Conservation (phyloP, 2,113 vertebrate species). For the Piaya cayana region DNA sequence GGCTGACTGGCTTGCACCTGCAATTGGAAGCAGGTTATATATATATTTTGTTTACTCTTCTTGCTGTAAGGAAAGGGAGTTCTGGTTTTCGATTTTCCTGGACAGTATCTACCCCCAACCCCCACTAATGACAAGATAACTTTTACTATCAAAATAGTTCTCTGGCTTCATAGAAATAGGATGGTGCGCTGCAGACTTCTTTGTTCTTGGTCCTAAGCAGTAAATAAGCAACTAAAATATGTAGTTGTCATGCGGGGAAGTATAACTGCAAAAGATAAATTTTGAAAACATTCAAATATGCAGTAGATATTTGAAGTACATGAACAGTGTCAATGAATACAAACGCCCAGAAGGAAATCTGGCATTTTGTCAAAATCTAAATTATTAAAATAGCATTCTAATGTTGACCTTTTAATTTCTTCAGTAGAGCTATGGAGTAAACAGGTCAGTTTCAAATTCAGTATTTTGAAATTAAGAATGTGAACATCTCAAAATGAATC, state of each 20-base stretch:
- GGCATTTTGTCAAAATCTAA: not conserved
- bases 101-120: not conserved
- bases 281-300: not conserved
- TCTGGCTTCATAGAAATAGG: not conserved
- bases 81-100: not conserved
- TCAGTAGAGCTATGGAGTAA: not conserved
- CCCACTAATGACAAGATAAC: not conserved
- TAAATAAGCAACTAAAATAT: not conserved
- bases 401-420: constrained; percentile 23
- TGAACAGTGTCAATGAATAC: not conserved
- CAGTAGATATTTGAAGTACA: not conserved
- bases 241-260: not conserved
- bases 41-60: not conserved
- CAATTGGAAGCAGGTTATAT: not conserved
- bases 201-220: not conserved
- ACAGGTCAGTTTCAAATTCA: not conserved
- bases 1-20: not conserved
- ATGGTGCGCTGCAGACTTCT: not conserved
- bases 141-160: not conserved
- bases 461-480: not conserved
- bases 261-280: not conserved
- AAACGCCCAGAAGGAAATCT: not conserved
- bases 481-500: not conserved
- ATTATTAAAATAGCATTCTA: constrained; percentile 9
- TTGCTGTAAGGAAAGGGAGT: not conserved